phyloP scores from a whole-genome alignment of 2,113 vertebrate genomes.

The Zootoca vivipara region DNA sequence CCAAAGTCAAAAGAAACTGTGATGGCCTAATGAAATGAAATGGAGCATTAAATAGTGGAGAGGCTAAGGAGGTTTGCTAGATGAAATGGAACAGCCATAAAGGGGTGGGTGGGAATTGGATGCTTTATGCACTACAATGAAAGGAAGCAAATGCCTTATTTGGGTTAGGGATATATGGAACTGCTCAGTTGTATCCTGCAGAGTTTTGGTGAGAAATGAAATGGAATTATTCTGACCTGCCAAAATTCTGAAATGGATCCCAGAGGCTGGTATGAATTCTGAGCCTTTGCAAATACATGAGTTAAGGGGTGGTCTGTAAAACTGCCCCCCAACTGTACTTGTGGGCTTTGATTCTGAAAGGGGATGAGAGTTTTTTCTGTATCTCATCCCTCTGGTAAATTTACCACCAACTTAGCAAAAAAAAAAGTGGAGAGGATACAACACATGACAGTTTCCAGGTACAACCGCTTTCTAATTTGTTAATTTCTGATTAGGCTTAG shows the following conservation, averaged over 20 bases:
- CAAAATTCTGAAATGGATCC: neutral
- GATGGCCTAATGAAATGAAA: neutral
- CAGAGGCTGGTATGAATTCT: neutral
- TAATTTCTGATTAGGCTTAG: slow-evolving; percentile 38
- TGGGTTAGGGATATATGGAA: neutral
- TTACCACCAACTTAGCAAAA: neutral
- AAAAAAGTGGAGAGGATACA: neutral
- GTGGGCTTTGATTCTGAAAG: neutral
- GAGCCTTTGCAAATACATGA: neutral
- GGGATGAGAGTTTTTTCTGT: neutral
- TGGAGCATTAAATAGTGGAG: neutral
- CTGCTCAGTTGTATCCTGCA: neutral
- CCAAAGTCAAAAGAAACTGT: neutral
- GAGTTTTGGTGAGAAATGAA: neutral
- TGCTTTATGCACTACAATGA: neutral
- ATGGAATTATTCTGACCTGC: neutral
- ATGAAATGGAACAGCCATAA: neutral
- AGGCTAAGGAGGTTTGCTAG: neutral
- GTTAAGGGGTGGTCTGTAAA: neutral
- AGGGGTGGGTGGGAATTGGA: neutral
- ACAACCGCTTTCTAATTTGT: slow-evolving; percentile 40
- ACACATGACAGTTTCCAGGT: slow-evolving; percentile 15
- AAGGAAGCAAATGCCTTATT: neutral
- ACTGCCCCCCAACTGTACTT: neutral
- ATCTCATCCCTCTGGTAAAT: neutral